phyloP scores from a whole-genome alignment of 2,113 vertebrate genomes.

The Nyctereutes procyonoides region DNA sequence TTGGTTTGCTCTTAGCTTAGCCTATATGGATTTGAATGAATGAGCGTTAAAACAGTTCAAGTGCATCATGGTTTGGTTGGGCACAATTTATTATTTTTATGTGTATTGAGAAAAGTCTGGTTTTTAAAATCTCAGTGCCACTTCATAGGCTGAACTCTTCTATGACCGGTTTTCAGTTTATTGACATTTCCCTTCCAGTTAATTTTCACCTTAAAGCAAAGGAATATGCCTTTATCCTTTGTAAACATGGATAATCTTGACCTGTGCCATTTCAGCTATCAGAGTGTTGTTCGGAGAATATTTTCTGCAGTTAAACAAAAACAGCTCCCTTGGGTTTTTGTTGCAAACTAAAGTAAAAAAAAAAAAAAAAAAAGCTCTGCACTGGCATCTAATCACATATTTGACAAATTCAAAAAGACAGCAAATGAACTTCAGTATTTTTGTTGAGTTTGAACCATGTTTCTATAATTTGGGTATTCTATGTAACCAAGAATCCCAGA shows the following conservation, averaged over 20 bases:
- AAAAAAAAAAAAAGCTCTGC: not conserved
- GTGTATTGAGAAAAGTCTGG: not conserved
- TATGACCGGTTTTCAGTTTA: not conserved
- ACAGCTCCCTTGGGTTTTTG: not conserved
- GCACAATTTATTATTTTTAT: not conserved
- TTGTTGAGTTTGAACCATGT: not conserved
- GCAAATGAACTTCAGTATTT: not conserved
- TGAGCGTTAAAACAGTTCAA: not conserved
- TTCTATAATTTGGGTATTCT: not conserved
- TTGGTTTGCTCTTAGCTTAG: not conserved
- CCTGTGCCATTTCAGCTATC: not conserved
- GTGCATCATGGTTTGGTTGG: not conserved
- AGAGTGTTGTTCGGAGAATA: not conserved
- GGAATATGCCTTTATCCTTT: not conserved
- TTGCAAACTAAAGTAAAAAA: not conserved
- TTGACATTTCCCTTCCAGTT: not conserved
- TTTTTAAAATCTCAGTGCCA: not conserved
- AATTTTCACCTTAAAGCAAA: not conserved
- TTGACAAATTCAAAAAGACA: not conserved
- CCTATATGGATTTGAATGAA: not conserved
- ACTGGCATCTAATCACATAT: not conserved
- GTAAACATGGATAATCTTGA: not conserved
- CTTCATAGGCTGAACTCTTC: not conserved
- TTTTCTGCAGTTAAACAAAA: not conserved
- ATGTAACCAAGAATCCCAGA: fast-evolving